phyloP scores from a whole-genome alignment of 2,888 invertebrate genomes.

The Galerucella calmariensis region DNA sequence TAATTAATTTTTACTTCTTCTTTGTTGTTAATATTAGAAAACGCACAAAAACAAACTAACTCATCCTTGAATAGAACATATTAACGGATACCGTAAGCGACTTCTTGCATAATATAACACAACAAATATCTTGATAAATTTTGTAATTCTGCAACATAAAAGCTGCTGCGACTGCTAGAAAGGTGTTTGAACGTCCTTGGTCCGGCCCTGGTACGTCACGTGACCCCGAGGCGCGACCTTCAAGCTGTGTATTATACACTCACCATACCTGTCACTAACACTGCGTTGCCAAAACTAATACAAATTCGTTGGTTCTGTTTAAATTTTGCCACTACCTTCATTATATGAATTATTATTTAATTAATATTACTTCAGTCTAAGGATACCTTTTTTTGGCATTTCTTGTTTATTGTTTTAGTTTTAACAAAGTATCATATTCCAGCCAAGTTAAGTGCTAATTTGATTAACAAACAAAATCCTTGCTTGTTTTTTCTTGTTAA shows the following conservation, averaged over 20 bases:
- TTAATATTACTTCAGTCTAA: too few relatives aligned
- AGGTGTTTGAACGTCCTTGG: slow-evolving; percentile 53
- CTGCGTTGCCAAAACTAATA: slow-evolving; percentile 27
- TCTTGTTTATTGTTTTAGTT: too few relatives aligned
- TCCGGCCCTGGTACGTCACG: slow-evolving; percentile 62
- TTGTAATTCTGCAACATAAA: not conserved
- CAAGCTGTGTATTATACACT: slow-evolving; percentile 63
- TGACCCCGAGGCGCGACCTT: slow-evolving; percentile 69
- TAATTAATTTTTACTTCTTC: not conserved
- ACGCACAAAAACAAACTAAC: not conserved
- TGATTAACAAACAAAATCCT: too few relatives aligned
- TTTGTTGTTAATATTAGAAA: not conserved
- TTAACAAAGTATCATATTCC: too few relatives aligned
- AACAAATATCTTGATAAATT: slow-evolving; percentile 1
- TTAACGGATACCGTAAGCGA: slow-evolving; percentile 11
- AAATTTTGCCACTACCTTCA: too few relatives aligned
- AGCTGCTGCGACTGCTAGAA: slow-evolving; percentile 18
- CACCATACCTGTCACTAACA: slow-evolving; percentile 62
- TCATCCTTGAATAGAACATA: not conserved
- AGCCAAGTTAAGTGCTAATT: too few relatives aligned
- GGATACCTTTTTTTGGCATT: too few relatives aligned
- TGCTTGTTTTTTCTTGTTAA: too few relatives aligned
- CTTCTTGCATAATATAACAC: slow-evolving; percentile 11
- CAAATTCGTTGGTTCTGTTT: slow-evolving; percentile 2
- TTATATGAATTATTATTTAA: too few relatives aligned